Evolutionary conservation across 2,888 invertebrate species (phyloP).

Genomic region (Psylliodes chrysocephalus): DNA sequence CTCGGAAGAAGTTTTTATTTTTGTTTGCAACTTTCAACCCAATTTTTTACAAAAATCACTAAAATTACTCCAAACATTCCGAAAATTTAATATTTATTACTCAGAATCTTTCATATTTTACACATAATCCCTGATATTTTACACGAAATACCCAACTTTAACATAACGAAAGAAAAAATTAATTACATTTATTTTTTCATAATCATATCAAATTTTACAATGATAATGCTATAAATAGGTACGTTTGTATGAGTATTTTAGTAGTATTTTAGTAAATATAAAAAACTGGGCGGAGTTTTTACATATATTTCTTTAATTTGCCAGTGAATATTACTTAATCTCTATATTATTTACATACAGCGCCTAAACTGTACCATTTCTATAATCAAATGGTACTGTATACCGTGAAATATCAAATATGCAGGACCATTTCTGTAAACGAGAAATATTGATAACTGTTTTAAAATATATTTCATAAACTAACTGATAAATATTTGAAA

Average conservation of each 20-base stretch:
- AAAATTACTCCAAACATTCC: background rate
- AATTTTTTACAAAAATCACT: background rate
- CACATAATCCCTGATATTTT: too few species aligned
- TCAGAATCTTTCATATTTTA: too few species aligned
- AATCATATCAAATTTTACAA: too few species aligned
- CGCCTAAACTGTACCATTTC: background rate
- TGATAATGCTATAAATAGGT: too few species aligned
- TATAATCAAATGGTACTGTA: background rate
- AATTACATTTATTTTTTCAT: too few species aligned
- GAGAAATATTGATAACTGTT: too few species aligned
- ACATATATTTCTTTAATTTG: background rate
- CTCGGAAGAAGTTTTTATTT: conserved; percentile 22
- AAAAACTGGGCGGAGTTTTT: background rate
- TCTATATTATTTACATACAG: conserved; percentile 17
- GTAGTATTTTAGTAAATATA: background rate
- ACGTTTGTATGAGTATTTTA: too few species aligned
- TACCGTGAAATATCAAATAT: background rate
- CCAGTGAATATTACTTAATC: conserved; percentile 3
- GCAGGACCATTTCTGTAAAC: background rate
- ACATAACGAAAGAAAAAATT: too few species aligned
- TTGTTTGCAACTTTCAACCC: background rate
- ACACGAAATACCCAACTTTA: too few species aligned
- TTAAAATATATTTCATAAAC: background rate
- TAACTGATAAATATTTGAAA: background rate
- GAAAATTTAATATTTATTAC: too few species aligned